Evolutionary conservation across 2,888 invertebrate species (phyloP).

Genomic region (Noctua janthina): DNA sequence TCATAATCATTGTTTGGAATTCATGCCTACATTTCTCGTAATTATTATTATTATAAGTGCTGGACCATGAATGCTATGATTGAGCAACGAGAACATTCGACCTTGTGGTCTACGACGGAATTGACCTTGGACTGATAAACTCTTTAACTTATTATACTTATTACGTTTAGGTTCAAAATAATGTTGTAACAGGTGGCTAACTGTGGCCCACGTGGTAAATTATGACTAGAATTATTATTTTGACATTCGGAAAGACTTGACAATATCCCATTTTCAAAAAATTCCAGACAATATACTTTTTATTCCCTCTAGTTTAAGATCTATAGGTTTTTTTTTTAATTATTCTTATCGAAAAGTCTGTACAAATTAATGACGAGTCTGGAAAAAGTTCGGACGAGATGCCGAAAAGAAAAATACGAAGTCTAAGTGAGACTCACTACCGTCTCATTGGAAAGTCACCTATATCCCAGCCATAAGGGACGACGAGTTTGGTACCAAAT

Average conservation of each 20-base stretch:
- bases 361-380: background rate
- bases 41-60: slow-evolving; percentile 61
- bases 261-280: background rate
- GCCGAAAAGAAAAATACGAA: background rate
- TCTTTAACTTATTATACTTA: slow-evolving; percentile 38
- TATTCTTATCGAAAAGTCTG: background rate
- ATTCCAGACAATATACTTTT: background rate
- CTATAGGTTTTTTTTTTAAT: background rate
- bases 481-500: background rate
- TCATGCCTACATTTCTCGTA: slow-evolving; percentile 42
- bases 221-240: background rate
- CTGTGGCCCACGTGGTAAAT: background rate
- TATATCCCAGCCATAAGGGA: background rate
- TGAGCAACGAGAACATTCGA: slow-evolving; percentile 59
- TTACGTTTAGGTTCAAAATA: background rate
- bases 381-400: background rate
- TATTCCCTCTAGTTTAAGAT: background rate
- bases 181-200: background rate
- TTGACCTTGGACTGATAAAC: slow-evolving; percentile 62
- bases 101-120: slow-evolving; percentile 60
- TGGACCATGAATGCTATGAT: slow-evolving; percentile 67
- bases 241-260: background rate
- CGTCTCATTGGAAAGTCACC: background rate
- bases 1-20: slow-evolving; percentile 45
- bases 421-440: background rate